phyloP scores from a whole-genome alignment of 2,113 vertebrate genomes.

The Tylochromis polylepis region DNA sequence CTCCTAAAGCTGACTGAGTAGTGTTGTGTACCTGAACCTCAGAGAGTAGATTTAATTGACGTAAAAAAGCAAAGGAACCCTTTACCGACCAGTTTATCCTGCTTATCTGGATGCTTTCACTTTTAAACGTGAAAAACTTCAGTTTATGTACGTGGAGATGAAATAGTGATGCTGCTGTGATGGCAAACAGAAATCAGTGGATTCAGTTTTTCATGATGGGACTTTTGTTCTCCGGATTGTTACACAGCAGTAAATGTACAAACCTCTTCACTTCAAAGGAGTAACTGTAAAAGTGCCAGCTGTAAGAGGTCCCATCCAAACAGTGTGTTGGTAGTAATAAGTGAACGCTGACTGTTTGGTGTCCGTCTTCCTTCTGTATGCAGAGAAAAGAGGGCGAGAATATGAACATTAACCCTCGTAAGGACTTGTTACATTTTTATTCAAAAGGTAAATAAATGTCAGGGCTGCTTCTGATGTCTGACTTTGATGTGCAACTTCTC shows the following conservation, averaged over 20 bases:
- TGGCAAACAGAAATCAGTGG: background rate
- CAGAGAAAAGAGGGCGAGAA: background rate
- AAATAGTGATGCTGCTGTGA: background rate
- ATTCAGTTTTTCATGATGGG: background rate
- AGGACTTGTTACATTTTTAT: background rate
- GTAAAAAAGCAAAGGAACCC: background rate
- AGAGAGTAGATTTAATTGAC: background rate
- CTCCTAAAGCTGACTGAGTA: background rate
- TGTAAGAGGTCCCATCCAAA: background rate
- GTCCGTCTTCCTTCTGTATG: background rate
- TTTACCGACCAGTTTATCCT: background rate
- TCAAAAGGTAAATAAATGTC: background rate
- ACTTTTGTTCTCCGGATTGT: background rate
- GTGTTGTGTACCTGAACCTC: background rate
- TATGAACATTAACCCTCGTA: background rate
- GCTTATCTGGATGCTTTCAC: background rate
- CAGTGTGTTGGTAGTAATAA: background rate
- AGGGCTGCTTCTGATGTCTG: conserved; percentile 28
- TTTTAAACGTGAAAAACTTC: background rate
- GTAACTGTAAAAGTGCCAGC: no score
- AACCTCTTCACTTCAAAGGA: background rate
- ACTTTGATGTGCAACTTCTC: conserved; percentile 46
- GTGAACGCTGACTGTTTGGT: background rate
- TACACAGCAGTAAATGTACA: background rate
- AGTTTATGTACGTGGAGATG: rapidly evolving